Percentiles rank a stretch among this genome's conserved stretches.
Evolutionary conservation across 2,113 vertebrate genomes (phyloP).

Genomic region (Scomber colias): DNA sequence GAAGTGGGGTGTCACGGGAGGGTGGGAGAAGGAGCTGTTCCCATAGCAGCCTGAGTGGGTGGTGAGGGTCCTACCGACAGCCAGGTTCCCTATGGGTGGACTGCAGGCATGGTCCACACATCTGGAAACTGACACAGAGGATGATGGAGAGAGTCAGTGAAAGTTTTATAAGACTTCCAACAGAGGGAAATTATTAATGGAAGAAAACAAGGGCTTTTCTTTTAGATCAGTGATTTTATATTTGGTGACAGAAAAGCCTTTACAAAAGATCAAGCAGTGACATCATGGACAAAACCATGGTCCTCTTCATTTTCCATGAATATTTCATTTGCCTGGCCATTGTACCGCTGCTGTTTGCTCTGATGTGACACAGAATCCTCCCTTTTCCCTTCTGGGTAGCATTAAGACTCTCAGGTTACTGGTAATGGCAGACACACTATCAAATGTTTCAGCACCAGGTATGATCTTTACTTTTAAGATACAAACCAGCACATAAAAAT

Average conservation of each 20-base stretch:
- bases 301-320: constrained; percentile 37
- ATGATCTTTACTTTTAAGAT: constrained; percentile 1
- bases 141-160: constrained; percentile 21
- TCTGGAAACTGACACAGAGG: constrained; percentile 79
- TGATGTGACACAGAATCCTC: constrained; percentile 44
- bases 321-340: constrained; percentile 52
- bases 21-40: constrained; percentile 78
- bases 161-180: not conserved
- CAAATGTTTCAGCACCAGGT: constrained; percentile 17
- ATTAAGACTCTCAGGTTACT: constrained; percentile 55
- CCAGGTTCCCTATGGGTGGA: constrained; percentile 90
- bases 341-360: constrained; percentile 20
- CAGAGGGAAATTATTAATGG: not conserved
- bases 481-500: not conserved
- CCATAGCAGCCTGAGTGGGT: constrained; percentile 85
- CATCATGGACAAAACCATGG: constrained; percentile 34
- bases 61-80: constrained; percentile 85
- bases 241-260: not conserved
- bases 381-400: constrained; percentile 6
- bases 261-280: constrained; percentile 4
- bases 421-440: constrained; percentile 5
- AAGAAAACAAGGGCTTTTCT: not conserved
- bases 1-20: constrained; percentile 55
- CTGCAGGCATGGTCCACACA: constrained; percentile 88
- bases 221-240: not conserved